Evolutionary conservation across 2,797 vertebrate species (phyloP), one percentile per base, ranked within the genome.

Genomic region (Alectoris magna): DNA sequence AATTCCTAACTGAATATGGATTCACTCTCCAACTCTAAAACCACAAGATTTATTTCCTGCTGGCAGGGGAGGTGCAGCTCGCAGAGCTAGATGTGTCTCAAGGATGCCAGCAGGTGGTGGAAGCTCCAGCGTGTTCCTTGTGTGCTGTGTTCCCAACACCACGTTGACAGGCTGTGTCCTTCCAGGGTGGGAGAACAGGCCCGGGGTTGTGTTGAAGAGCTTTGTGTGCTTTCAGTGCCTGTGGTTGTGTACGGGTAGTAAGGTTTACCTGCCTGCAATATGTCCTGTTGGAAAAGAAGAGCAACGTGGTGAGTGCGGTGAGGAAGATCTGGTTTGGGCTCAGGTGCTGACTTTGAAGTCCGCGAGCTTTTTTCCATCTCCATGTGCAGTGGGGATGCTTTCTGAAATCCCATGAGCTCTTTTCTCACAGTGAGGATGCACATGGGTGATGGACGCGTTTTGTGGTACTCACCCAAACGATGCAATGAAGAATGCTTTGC

Each of bases 1-100:
- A 96, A 96, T 96, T 96, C 96, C 91, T 95, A 56, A 88, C 92
- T 96, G 96, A 96, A 96, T 96, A 95, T 95, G 95, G 94, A 96
- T 96, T 95, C 94, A 83, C 94, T 96, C 94, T 96, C 94, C 95
- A 96, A 11, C 86, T 94, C 84, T 92, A 91, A 96, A 96, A 88
- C 95, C 96, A 94, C 94, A 95, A 72, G 95, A 95, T 96, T 96
- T 96, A 90, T 95, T 96, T 94, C 82, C 77, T 95, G 83, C 87
- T 96, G 93, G 92, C 94, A 91, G 72, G 36, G 62, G 80, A 92
- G 83, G 91, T 91, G 91, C 80, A 74, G 72, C 87, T 92, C 3
- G 13, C 77, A 2, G 66, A 74, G 81, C 78, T 56, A 26, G 77
- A 92, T 94, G 60, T 79, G 68, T 84, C 83, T 88, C 1, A 11